Base-by-base conservation (phyloP, 2,888 invertebrate genomes). In the Drosophila mimetica region DNA sequence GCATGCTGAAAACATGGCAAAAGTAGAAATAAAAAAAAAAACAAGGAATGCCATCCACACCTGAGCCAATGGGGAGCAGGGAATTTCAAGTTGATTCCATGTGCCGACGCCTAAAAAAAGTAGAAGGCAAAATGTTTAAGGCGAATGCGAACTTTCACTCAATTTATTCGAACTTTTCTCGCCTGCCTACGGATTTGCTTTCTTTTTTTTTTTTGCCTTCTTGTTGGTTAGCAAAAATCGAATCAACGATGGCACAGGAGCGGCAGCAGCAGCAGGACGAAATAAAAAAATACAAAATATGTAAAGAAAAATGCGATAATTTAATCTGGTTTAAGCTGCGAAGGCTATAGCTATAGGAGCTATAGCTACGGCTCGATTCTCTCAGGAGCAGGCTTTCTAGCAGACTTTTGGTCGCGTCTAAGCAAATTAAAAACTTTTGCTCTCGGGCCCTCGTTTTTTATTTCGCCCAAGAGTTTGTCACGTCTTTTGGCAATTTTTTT, bases 361-460 rank as follows among this genome's bases (percentile, higher is more conserved):
- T 13, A 30, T 47, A 30, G 41, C 16, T 3, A 18, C 22, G 28
- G 60, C 50, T 18, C 44, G 48, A 34, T 34, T 47, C 41, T 67
- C 48, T 47, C 14, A 34, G 65, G 67, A 54, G 52, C 25, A 34
- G 42, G 18, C 18, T 30, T 14, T 28, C 53, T 28, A 63, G 65
- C 66, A 53, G 53, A 53, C 71, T 50, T 70, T 61, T 41, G 71
- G 71, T 70, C 71, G 70, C 60, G 59, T 71, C 70, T 70, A 70
- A 61, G 70, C 70, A 70, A 70, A 70, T 70, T 70, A 70, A 71
- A 70, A 70, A 70, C 70, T 70, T 70, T 70, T 67, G 50, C 63
- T 53, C 61, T 52, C 25, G 39, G 59, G 30, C 16, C 3, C 16
- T 36, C 25, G 7, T 41, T 22, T 42, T 42, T 16, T 37, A 13